Evolutionary conservation across 2,797 vertebrate species (phyloP).

Genomic region (Spondyliosoma cantharus): DNA sequence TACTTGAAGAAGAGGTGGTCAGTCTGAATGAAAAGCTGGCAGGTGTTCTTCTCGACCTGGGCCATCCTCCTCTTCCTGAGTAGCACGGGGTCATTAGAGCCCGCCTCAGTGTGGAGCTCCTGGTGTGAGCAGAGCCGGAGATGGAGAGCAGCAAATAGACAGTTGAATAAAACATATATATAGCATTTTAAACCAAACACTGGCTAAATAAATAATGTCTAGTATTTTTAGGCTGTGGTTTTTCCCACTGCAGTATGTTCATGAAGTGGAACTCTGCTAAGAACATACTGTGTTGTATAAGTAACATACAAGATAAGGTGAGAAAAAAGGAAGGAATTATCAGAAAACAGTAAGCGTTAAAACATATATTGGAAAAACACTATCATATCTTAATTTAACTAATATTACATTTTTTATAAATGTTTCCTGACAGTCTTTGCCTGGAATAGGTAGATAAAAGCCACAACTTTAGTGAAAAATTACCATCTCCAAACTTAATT

Average conservation of each 20-base stretch:
- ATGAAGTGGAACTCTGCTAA: constrained; percentile 21
- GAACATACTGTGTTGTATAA: constrained; percentile 7
- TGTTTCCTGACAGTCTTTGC: too few relatives aligned
- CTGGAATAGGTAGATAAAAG: too few relatives aligned
- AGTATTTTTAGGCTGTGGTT: constrained; percentile 58
- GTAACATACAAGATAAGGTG: neutral
- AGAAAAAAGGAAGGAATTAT: neutral
- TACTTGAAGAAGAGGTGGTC: constrained; percentile 96
- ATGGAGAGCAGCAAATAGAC: constrained; percentile 9
- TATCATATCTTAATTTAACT: neutral
- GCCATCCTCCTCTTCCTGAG: constrained; percentile 93
- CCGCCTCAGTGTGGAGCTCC: constrained; percentile 62
- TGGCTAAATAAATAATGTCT: constrained; percentile 66
- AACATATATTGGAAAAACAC: neutral
- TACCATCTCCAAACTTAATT: too few relatives aligned
- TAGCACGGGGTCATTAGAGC: constrained; percentile 80
- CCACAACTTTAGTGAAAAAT: too few relatives aligned
- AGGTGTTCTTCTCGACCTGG: constrained; percentile 95
- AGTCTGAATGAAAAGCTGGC: constrained; percentile 98
- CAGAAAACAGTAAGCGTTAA: neutral
- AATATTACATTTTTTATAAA: neutral
- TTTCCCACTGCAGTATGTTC: constrained; percentile 31
- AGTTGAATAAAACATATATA: constrained; percentile 69
- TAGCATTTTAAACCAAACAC: constrained; percentile 51
- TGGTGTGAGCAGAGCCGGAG: constrained; percentile 43